These are phyloP conservation scores for Limanda limanda DNA, from an alignment of 2,113 vertebrate genomes.

Conservation along the genomic window DNA sequence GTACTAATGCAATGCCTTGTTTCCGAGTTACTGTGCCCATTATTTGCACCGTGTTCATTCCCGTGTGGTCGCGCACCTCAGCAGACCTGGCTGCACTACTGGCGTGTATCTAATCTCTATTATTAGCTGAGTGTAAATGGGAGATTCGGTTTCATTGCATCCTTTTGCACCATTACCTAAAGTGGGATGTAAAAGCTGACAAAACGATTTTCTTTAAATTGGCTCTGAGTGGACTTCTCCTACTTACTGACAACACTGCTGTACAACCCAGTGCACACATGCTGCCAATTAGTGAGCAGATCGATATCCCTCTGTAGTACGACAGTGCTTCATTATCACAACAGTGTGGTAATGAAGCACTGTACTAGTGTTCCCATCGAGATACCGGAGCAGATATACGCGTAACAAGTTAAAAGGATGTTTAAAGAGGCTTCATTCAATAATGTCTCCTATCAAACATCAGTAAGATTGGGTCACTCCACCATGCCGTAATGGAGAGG, in stretches of 20 bases:
- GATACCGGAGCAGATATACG: slow-evolving; percentile 28
- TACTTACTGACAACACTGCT: slow-evolving; percentile 13
- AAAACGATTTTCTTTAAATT: slow-evolving; percentile 53
- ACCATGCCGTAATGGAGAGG: background rate
- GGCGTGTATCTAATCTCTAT: slow-evolving; percentile 14
- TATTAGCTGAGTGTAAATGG: slow-evolving; percentile 23
- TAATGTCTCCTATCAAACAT: slow-evolving; percentile 13
- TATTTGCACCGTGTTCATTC: slow-evolving; percentile 46
- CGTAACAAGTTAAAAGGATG: slow-evolving; percentile 22
- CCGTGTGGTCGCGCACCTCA: slow-evolving; percentile 17
- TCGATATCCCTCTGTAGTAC: slow-evolving; percentile 41
- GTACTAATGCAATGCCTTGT: slow-evolving; percentile 52
- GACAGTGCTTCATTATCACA: slow-evolving; percentile 18
- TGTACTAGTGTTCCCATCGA: background rate
- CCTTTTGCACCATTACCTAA: slow-evolving; percentile 10
- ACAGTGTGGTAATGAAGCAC: slow-evolving; percentile 37
- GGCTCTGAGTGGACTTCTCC: slow-evolving; percentile 21
- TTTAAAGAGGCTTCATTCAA: slow-evolving; percentile 26
- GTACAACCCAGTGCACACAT: slow-evolving; percentile 30
- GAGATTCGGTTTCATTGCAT: slow-evolving; percentile 17
- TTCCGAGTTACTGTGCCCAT: slow-evolving; percentile 45
- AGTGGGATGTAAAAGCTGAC: slow-evolving; percentile 44
- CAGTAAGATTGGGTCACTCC: no score
- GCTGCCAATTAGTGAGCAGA: slow-evolving; percentile 61
- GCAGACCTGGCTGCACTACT: slow-evolving; percentile 29